Evolutionary conservation across 2,888 invertebrate species (phyloP).

Genomic region (Steinernema scapterisci): DNA sequence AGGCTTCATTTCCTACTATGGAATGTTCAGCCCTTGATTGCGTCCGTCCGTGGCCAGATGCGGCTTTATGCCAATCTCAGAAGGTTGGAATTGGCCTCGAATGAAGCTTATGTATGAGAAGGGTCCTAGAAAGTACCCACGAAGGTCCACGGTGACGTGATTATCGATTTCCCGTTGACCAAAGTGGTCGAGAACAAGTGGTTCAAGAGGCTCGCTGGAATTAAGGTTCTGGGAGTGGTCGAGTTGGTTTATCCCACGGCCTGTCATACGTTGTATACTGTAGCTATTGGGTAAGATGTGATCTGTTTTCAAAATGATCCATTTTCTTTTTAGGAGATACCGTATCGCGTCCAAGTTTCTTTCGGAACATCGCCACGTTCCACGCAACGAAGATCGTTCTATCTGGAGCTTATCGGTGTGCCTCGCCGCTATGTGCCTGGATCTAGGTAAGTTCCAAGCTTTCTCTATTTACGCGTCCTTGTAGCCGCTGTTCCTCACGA

Average conservation of each 20-base stretch:
- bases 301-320: neutral
- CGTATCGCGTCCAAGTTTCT: neutral
- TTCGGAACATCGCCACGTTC: neutral
- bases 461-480: neutral
- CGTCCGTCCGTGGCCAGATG: too few relatives aligned
- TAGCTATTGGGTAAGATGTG: neutral
- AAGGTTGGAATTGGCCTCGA: too few relatives aligned
- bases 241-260: neutral
- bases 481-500: neutral
- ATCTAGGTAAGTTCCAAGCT: neutral
- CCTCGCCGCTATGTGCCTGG: neutral
- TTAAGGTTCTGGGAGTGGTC: neutral
- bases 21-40: too few relatives aligned
- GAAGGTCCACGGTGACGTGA: neutral
- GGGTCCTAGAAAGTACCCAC: neutral
- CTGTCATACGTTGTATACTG: neutral
- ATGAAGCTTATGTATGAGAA: too few relatives aligned
- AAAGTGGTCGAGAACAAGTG: neutral
- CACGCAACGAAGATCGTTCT: neutral
- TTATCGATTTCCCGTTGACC: neutral
- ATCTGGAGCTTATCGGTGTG: neutral
- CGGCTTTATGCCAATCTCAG: too few relatives aligned
- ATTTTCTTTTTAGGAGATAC: neutral
- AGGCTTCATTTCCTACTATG: too few relatives aligned
- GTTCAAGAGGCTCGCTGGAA: neutral